Evolutionary conservation across 1,140 invertebrate genomes (phyloP), one percentile per base, ranked within the genome.

Genomic region (Heliothis subflexa): DNA sequence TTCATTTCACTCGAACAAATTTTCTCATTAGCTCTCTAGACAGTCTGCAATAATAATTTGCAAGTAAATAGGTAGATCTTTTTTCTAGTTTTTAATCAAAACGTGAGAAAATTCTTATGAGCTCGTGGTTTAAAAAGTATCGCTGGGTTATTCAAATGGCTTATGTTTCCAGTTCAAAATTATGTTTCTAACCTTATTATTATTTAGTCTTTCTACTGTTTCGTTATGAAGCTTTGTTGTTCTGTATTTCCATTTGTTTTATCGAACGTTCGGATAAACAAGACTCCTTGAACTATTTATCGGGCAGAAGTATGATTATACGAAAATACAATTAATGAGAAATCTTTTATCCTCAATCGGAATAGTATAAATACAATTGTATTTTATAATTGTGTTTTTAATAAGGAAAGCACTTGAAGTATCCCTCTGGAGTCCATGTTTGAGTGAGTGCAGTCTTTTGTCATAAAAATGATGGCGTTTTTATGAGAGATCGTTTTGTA

Each of bases 1-100:
- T 75, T 62, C 59, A 64, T 75, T 75, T 64, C 59, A 75, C 73
- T 64, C 49, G 47, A 75, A 11, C 50, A 77, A 45, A 77, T 76
- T 81, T 79, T 77, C 77, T 77, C 73, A 77, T 79, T 81, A 75
- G 62, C 77, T 54, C 59, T 64, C 49, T 64, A 62, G 59, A 62
- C 68, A 28, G 55, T 21, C 68, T 74, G 25, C 28, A 66, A 66
- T 49, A 72, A 55, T 79, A 75, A 79, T 74, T 79, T 79, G 71
- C 59, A 55, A 74, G 61, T 66, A 79, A 79, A 79, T 73, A 73
- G 55, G 33, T 40, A 40, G 33, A 40, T 55, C 12, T n/a, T 45
- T 79, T 79, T 59, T 55, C 55, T 78, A 33, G 25, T 62, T 66
- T 73, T 54, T 74, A 73, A 45, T 75, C 49, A 64, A 75, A 64